These are phyloP conservation scores for Lasioglossum oenotherae DNA, from an alignment of 2,888 invertebrate genomes.

Conservation along the genomic window DNA sequence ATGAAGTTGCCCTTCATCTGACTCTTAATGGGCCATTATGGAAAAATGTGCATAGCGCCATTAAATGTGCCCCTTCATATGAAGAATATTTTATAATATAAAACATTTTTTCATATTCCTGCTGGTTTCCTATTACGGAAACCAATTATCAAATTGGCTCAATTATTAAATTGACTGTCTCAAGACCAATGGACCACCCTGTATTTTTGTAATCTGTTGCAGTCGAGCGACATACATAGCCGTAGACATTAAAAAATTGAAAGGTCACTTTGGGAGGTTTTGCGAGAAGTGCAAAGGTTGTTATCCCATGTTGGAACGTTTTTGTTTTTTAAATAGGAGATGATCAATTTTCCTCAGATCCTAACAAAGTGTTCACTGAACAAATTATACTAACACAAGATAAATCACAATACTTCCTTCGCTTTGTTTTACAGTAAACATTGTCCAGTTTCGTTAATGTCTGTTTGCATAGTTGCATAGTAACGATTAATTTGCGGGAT, in stretches of 20 bases:
- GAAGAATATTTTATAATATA: no score
- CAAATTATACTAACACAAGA: background rate
- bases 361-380: background rate
- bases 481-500: background rate
- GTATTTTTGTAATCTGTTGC: background rate
- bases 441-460: background rate
- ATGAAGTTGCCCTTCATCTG: no score
- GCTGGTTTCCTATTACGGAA: no score
- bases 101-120: no score
- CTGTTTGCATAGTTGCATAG: background rate
- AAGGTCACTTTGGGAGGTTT: background rate
- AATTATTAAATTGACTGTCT: no score
- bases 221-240: background rate
- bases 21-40: no score
- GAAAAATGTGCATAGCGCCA: no score
- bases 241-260: background rate
- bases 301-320: background rate
- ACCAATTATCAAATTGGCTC: no score
- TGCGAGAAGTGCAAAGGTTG: background rate
- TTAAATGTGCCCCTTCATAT: no score
- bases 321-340: background rate
- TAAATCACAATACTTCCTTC: background rate
- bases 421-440: background rate
- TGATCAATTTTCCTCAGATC: background rate
- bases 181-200: no score